phyloP scores from a whole-genome alignment of 2,888 invertebrate genomes.

The Eumerus sabulonum region DNA sequence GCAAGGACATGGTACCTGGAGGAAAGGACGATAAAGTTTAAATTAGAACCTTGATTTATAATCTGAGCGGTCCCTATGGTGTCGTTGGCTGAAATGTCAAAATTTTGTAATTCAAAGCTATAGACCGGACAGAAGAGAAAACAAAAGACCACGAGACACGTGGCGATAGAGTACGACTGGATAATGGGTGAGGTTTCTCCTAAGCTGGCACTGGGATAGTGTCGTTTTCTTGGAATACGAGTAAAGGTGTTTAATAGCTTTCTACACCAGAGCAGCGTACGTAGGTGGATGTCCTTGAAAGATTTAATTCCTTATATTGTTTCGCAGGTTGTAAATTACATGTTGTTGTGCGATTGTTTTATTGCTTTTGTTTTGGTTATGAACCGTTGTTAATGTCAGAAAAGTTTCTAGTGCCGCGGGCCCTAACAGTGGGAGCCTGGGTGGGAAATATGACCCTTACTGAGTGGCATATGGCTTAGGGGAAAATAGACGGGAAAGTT shows the following conservation, averaged over 20 bases:
- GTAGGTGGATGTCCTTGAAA: too few relatives aligned
- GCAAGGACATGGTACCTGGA: too few relatives aligned
- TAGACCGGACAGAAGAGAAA: background rate
- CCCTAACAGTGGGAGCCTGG: too few relatives aligned
- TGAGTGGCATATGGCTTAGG: too few relatives aligned
- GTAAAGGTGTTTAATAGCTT: conserved; percentile 13
- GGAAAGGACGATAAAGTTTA: conserved; percentile 41
- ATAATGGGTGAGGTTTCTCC: conserved; percentile 25
- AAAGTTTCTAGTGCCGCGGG: background rate
- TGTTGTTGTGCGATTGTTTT: background rate
- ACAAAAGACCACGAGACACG: conserved; percentile 36
- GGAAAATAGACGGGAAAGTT: too few relatives aligned
- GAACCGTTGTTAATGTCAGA: background rate
- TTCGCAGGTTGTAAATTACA: conserved; percentile 24
- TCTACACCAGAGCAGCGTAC: background rate
- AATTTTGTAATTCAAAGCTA: conserved; percentile 28
- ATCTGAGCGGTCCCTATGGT: conserved; percentile 18
- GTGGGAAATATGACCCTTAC: too few relatives aligned
- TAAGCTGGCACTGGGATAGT: conserved; percentile 26
- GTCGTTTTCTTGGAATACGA: background rate
- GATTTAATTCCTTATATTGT: background rate
- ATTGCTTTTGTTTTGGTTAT: background rate
- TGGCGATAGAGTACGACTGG: conserved; percentile 4
- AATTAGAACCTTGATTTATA: conserved; percentile 52
- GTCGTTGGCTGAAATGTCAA: background rate